Conservation (phyloP, 1,140 invertebrate species). For the Meloidogyne chitwoodi region DNA sequence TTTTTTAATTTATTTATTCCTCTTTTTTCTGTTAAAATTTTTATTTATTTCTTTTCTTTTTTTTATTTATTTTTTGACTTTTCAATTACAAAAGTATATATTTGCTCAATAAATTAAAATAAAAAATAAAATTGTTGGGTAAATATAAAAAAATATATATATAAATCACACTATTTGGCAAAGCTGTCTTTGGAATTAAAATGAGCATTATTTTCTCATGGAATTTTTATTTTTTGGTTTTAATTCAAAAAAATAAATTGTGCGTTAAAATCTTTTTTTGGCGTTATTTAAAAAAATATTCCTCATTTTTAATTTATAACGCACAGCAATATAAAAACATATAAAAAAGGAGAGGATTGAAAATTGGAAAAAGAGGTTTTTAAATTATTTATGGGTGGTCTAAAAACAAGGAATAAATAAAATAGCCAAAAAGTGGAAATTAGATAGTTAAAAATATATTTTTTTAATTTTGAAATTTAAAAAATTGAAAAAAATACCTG, state of each 20-base stretch:
- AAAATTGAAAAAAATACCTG: conserved; percentile 13
- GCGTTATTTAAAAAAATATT: background rate
- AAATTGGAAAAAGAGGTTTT: background rate
- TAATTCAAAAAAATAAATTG: background rate
- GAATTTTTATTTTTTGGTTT: background rate
- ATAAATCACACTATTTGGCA: background rate
- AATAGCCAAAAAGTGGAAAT: background rate
- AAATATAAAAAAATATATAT: background rate
- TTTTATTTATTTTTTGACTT: background rate
- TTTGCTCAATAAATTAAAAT: background rate
- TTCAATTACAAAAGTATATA: background rate
- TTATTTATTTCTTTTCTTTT: background rate
- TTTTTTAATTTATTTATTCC: background rate
- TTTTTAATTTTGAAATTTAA: no score
- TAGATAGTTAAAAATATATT: no score
- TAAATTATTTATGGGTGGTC: conserved; percentile 12
- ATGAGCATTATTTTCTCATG: background rate
- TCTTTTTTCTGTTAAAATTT: background rate
- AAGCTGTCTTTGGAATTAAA: background rate
- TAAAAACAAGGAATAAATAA: background rate
- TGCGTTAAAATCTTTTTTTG: background rate
- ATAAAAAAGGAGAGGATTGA: background rate
- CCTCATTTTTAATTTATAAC: no score
- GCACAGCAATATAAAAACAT: no score
- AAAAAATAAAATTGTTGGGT: background rate